A percentile compares a stretch with the other conserved stretches of the same genome.
Conservation (phyloP, 2,888 invertebrate species). For the Griposia aprilina region DNA sequence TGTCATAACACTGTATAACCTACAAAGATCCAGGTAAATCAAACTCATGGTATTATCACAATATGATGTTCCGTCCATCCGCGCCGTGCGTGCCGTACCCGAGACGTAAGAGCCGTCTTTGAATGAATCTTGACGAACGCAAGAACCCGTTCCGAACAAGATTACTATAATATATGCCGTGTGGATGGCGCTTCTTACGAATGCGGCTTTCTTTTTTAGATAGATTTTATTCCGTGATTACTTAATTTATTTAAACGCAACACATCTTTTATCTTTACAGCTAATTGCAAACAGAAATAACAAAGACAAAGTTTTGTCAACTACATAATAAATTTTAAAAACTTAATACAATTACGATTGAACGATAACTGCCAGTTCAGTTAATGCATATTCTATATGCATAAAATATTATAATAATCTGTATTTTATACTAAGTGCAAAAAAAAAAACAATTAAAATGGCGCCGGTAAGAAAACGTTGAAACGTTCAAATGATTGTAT, state of each 20-base stretch:
- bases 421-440: constrained; percentile 63
- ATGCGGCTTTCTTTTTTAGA: too few relatives aligned
- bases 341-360: constrained; percentile 60
- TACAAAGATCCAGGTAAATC: not conserved
- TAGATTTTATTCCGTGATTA: not conserved
- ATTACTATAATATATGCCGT: not conserved
- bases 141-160: not conserved
- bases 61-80: not conserved
- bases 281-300: constrained; percentile 59
- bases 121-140: not conserved
- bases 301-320: constrained; percentile 44
- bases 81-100: too few relatives aligned
- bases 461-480: constrained; percentile 49
- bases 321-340: constrained; percentile 62
- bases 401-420: constrained; percentile 65
- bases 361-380: constrained; percentile 46
- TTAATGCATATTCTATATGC: constrained; percentile 62
- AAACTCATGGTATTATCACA: not conserved
- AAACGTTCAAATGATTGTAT: constrained; percentile 22
- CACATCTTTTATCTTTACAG: constrained; percentile 19
- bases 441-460: constrained; percentile 45
- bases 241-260: constrained; percentile 11
- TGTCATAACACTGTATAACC: not conserved
- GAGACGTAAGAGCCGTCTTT: not conserved
- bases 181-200: not conserved